These are phyloP conservation scores for Acrobasis repandana DNA, from an alignment of 2,888 invertebrate genomes.

Conservation along the genomic window DNA sequence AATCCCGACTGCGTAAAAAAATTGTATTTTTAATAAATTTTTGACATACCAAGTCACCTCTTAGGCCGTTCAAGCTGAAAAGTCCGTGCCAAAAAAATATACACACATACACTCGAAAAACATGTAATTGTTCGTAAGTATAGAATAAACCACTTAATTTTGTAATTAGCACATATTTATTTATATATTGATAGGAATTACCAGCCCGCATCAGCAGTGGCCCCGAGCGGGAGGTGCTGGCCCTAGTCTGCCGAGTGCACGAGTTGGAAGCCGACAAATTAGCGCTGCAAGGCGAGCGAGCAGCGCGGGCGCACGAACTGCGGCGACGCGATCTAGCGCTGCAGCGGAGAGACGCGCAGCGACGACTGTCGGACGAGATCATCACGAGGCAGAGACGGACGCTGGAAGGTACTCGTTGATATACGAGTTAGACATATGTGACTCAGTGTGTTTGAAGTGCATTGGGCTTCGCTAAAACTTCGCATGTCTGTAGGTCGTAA, in stretches of 20 bases:
- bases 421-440: background rate
- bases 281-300: constrained; percentile 93
- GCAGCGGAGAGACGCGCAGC: constrained; percentile 91
- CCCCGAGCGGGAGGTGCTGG: constrained; percentile 94
- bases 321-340: constrained; percentile 92
- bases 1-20: too few species aligned
- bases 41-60: too few species aligned
- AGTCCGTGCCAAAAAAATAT: too few species aligned
- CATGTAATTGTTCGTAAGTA: too few species aligned
- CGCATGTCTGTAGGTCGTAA: too few species aligned
- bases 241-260: constrained; percentile 94
- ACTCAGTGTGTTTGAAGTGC: too few species aligned
- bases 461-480: too few species aligned
- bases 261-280: constrained; percentile 97
- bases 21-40: too few species aligned
- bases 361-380: constrained; percentile 94
- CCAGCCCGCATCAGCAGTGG: constrained; percentile 93
- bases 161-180: background rate
- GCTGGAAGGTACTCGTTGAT: constrained; percentile 86
- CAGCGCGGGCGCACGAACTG: constrained; percentile 93
- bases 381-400: constrained; percentile 93
- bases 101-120: too few species aligned
- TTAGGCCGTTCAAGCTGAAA: too few species aligned
- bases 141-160: too few species aligned
- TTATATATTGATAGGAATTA: constrained; percentile 84